These are phyloP conservation scores for Cistogaster globosa DNA, from an alignment of 2,888 invertebrate genomes.

Conservation along the genomic window DNA sequence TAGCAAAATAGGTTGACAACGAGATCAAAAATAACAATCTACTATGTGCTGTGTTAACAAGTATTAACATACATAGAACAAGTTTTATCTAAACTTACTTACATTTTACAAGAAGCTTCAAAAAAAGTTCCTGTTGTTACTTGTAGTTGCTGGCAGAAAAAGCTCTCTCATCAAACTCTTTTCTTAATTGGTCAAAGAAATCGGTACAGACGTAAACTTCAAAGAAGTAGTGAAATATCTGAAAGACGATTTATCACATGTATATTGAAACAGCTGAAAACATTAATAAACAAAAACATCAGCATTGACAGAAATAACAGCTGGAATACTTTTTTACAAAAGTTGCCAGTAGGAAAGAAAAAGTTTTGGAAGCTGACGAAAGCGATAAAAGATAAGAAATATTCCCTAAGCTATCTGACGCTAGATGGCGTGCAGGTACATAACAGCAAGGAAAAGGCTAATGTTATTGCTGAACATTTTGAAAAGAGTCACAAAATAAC, in stretches of 20 bases:
- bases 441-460: no score
- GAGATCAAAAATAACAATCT: conserved; percentile 21
- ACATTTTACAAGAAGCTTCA: conserved; percentile 12
- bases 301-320: conserved; percentile 3
- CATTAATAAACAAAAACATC: conserved; percentile 8
- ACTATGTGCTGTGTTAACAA: background rate
- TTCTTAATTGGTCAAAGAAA: conserved; percentile 24
- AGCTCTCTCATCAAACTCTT: conserved; percentile 11
- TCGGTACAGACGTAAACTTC: conserved; percentile 7
- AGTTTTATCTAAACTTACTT: conserved; percentile 10
- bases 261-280: conserved; percentile 16
- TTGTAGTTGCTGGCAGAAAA: background rate
- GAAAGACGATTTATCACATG: conserved; percentile 1
- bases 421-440: no score
- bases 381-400: background rate
- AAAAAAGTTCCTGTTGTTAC: conserved; percentile 6
- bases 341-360: conserved; percentile 21
- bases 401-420: no score
- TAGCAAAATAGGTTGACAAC: conserved; percentile 18
- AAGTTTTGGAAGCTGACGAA: conserved; percentile 33
- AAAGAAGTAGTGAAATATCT: background rate
- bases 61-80: conserved; percentile 16
- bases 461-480: no score
- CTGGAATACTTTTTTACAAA: background rate
- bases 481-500: no score